These are phyloP conservation scores for Ageneiosus marmoratus DNA, from an alignment of 2,113 vertebrate genomes.

Conservation along the genomic window DNA sequence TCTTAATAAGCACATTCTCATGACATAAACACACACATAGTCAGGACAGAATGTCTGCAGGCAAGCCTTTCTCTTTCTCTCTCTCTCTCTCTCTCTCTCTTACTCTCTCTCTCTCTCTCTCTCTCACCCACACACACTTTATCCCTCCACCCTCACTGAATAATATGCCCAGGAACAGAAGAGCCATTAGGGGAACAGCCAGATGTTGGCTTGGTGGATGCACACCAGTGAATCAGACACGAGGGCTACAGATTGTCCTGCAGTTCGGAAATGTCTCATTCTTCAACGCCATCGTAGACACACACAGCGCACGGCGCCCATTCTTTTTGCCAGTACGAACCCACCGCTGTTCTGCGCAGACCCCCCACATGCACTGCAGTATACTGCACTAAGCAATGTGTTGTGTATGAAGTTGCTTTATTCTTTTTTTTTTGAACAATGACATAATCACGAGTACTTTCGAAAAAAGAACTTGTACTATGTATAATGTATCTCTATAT, in stretches of 20 bases:
- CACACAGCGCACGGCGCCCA: constrained; percentile 13
- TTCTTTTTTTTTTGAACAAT: background rate
- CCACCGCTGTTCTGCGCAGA: constrained; percentile 11
- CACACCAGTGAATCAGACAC: constrained; percentile 31
- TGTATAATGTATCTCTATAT: background rate
- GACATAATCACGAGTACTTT: background rate
- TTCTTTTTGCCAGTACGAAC: constrained; percentile 22
- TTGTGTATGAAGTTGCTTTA: background rate
- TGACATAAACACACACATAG: background rate
- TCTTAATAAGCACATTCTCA: background rate
- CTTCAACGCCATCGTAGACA: constrained; percentile 13
- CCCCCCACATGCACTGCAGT: background rate
- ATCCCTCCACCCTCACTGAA: background rate
- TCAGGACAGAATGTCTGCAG: no score
- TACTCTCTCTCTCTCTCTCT: no score
- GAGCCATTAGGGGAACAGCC: constrained; percentile 32
- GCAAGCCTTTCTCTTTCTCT: no score
- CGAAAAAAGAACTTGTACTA: background rate
- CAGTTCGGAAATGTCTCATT: constrained; percentile 45
- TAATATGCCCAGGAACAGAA: constrained; percentile 28
- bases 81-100: no score
- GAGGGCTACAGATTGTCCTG: constrained; percentile 35
- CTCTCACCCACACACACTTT: background rate
- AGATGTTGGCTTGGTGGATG: constrained; percentile 38
- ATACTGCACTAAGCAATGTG: constrained; percentile 1